phyloP scores from a whole-genome alignment of 2,888 invertebrate genomes.

The Tenthredo amoena region DNA sequence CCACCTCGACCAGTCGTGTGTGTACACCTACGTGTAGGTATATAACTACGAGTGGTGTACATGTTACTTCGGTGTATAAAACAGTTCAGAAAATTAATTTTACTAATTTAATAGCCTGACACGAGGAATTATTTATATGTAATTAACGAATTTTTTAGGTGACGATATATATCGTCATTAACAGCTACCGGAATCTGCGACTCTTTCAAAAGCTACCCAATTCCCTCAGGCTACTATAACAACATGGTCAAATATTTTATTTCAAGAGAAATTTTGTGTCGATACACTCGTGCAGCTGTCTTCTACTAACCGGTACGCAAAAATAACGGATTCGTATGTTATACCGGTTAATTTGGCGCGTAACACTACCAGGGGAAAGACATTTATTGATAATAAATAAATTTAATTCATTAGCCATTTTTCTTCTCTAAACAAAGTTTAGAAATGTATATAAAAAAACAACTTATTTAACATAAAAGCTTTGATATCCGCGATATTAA shows the following conservation, averaged over 20 bases:
- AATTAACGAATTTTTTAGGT: constrained; percentile 25
- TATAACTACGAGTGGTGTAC: not conserved
- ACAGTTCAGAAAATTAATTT: constrained; percentile 17
- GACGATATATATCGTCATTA: not conserved
- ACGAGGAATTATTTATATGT: constrained; percentile 28
- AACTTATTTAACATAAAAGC: not conserved
- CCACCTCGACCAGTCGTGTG: constrained; percentile 21
- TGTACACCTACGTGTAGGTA: not conserved
- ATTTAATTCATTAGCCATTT: not conserved
- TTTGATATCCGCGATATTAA: not conserved
- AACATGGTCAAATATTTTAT: not conserved
- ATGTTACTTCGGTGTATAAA: constrained; percentile 14
- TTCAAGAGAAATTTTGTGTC: not conserved
- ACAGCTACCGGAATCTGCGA: not conserved
- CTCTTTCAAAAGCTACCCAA: not conserved
- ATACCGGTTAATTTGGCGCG: not conserved
- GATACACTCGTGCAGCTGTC: not conserved
- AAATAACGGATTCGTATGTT: not conserved
- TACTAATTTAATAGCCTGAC: not conserved
- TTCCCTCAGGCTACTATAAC: not conserved
- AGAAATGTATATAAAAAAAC: not conserved
- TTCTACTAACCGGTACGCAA: not conserved
- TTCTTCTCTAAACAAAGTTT: not conserved
- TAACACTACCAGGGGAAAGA: not conserved
- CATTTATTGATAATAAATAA: constrained; percentile 5